Conservation (phyloP, 2,888 invertebrate species). For the Cephus pulcher region DNA sequence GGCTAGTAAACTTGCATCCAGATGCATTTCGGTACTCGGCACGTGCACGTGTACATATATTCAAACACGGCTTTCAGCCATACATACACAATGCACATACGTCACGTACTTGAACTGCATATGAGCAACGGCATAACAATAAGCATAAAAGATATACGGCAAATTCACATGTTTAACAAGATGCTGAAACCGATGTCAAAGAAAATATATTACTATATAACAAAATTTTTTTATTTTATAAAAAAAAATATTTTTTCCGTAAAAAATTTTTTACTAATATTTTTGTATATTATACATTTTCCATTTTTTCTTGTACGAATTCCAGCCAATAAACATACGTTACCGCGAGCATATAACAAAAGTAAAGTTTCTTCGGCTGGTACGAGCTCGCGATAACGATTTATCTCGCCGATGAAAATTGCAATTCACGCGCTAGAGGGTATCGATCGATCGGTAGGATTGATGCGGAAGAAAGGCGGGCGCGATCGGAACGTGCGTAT, state of each 20-base stretch:
- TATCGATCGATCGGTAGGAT: not conserved
- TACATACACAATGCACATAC: not conserved
- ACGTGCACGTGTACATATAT: not conserved
- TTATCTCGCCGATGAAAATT: not conserved
- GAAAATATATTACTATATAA: conserved; percentile 3
- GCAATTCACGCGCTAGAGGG: not conserved
- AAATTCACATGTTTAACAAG: not conserved
- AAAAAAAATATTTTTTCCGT: not conserved
- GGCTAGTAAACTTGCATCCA: conserved; percentile 5
- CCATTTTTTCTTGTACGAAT: not conserved
- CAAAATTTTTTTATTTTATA: not conserved
- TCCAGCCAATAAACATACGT: not conserved
- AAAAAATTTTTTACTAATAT: not conserved
- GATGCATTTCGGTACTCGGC: not conserved
- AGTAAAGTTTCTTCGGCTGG: not conserved
- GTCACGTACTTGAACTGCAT: not conserved
- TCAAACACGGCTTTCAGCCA: not conserved
- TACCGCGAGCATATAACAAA: not conserved
- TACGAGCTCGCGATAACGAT: not conserved
- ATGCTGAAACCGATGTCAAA: conserved; percentile 1
- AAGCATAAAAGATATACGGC: not conserved
- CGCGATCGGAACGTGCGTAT: not conserved
- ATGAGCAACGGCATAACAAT: not conserved
- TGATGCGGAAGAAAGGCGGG: not conserved
- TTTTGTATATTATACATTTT: not conserved